Conservation (phyloP, 2,888 invertebrate genomes). For the Cyclophora albipunctata region DNA sequence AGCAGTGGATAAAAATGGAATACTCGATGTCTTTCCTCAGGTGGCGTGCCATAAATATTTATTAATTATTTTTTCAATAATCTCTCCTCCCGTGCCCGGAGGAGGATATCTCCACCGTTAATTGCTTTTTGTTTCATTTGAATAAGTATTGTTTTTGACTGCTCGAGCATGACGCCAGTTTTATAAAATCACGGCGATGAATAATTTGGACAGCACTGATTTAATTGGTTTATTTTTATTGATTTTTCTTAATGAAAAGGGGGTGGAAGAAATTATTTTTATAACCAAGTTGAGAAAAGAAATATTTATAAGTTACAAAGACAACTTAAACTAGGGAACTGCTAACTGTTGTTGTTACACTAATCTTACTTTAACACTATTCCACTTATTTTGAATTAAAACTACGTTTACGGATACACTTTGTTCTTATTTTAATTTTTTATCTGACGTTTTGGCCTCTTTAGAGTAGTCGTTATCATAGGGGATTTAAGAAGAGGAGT, state of each 20-base stretch:
- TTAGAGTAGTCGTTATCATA: no score
- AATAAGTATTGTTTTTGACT: slow-evolving; percentile 76
- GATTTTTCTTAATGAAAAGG: slow-evolving; percentile 22
- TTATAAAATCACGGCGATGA: slow-evolving; percentile 65
- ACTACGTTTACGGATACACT: no score
- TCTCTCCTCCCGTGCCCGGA: slow-evolving; percentile 66
- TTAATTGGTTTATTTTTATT: slow-evolving; percentile 52
- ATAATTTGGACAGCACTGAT: slow-evolving; percentile 55
- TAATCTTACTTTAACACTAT: no score
- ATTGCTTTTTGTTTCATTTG: slow-evolving; percentile 76
- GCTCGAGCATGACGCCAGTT: slow-evolving; percentile 59
- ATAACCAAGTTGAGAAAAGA: neutral
- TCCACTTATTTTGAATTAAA: no score
- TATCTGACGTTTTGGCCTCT: no score
- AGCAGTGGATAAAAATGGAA: slow-evolving; percentile 65
- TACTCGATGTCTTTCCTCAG: slow-evolving; percentile 61
- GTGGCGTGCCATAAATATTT: slow-evolving; percentile 74
- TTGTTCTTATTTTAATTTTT: no score
- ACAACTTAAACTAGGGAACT: no score
- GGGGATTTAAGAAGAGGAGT: no score
- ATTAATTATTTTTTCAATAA: slow-evolving; percentile 77
- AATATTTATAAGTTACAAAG: no score
- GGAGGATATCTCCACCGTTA: slow-evolving; percentile 71
- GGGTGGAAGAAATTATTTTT: neutral
- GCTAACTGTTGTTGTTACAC: no score